Evolutionary conservation across 2,113 vertebrate species (phyloP), one percentile per base, ranked within the genome.

Genomic region (Pampusana beccarii): DNA sequence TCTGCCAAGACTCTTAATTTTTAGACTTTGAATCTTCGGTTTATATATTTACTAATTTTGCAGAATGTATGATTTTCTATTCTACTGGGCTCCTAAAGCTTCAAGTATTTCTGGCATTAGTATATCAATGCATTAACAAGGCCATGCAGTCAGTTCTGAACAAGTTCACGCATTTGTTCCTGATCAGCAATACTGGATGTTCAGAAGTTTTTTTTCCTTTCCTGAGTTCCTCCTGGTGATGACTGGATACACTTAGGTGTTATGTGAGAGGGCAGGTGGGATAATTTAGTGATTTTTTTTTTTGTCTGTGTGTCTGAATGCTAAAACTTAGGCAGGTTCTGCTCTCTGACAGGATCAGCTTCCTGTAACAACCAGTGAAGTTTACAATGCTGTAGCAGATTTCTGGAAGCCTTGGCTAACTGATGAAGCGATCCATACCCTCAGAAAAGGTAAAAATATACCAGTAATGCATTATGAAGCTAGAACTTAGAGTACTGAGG

Each of bases 381-480:
- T 99, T 88, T 99, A 99, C 80, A 92, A 97, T 71, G 99, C 99
- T 21, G 99, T 98, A 50, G 98, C 98, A 42, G 95, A 98, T 72
- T 98, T 99, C 83, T 99, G 99, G 99, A 97, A 98, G 20, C 98
- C 97, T 10, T 99, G 99, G 99, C 94, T 99, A 71, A 94, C 97
- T 64, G 92, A 98, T 60, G 98, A 99, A 56, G 98, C 99, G 83
- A 91, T 99, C 64, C 77, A 23, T 82, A 99, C 99, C 4, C 97
- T 99, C 71, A 98, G 97, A 62, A 98, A 98, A 98, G 99, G 99
- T 99, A 94, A 95, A 46, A 84, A 64, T 74, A 23, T 61, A 14
- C 25, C 23, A 65, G 28, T 53, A 86, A 72, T 71, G 48, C 38
- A 21, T 64, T 42, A 28, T 88, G 83, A 86, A 86, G 40, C 36